Percentiles rank a stretch among this genome's conserved stretches.
These are phyloP conservation scores for Leucophenga montana DNA, from an alignment of 2,888 invertebrate genomes.

Conservation along the genomic window DNA sequence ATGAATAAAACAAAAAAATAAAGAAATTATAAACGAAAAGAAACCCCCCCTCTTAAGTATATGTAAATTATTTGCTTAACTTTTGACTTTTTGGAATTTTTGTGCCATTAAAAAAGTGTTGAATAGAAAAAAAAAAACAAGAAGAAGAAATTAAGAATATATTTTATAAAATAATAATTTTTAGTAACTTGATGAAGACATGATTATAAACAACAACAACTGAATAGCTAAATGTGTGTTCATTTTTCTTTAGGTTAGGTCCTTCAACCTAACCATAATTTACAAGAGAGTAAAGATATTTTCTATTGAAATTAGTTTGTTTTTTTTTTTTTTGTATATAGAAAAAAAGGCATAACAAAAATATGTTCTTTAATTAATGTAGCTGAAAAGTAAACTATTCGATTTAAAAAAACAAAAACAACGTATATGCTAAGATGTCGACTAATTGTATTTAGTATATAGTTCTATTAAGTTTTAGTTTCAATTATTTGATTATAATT, in stretches of 20 bases:
- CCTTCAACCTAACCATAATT: conserved; percentile 2
- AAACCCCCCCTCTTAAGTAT: background rate
- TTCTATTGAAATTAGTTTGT: background rate
- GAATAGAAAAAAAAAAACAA: background rate
- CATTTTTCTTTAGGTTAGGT: conserved; percentile 45
- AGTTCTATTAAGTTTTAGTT: too few species aligned
- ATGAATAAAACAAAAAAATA: conserved; percentile 1
- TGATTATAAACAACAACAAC: background rate
- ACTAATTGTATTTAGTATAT: too few species aligned
- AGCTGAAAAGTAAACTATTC: conserved; percentile 12
- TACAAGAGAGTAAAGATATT: background rate
- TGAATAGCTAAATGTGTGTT: conserved; percentile 63
- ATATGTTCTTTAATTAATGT: conserved; percentile 17
- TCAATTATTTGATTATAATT: too few species aligned
- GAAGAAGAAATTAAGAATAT: too few species aligned
- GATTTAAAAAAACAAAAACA: background rate
- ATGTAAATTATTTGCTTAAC: conserved; percentile 16
- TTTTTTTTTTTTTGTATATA: background rate
- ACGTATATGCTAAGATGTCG: too few species aligned
- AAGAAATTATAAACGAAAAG: background rate
- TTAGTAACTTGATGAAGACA: conserved; percentile 24
- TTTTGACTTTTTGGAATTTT: conserved; percentile 24
- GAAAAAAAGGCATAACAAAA: conserved; percentile 1
- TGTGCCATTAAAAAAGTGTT: conserved; percentile 18
- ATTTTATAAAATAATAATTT: conserved; percentile 14